A percentile compares a stretch with the other conserved stretches of the same genome.
Evolutionary conservation across 30 jellyfish, hydroid and myxozoan genomes (phyloP).

Genomic region (Chrysaora quinquecirrha): DNA sequence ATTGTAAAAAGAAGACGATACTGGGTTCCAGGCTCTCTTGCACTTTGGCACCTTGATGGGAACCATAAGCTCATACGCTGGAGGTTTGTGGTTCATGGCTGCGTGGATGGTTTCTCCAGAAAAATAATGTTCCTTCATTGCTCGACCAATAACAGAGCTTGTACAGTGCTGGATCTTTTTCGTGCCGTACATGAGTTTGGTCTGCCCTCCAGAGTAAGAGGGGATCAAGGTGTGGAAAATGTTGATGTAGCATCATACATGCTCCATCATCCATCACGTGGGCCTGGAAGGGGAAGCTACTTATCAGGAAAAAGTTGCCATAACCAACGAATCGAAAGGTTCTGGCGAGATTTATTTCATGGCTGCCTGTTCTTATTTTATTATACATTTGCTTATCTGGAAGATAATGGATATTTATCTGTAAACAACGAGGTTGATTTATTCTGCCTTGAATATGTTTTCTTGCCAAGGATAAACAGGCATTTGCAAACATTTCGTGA

Average conservation of each 20-base stretch:
- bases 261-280: slow-evolving; percentile 9
- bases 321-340: slow-evolving; percentile 7
- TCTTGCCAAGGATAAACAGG: slow-evolving; percentile 1
- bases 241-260: slow-evolving; percentile 3
- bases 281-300: slow-evolving; percentile 11
- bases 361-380: neutral
- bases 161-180: neutral
- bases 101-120: slow-evolving; percentile 15
- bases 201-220: neutral
- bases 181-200: neutral
- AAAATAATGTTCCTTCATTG: neutral
- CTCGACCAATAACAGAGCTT: neutral
- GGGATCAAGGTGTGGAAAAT: slow-evolving; percentile 3
- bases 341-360: slow-evolving; percentile 8
- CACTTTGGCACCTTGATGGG: slow-evolving; percentile 46
- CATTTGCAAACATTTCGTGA: neutral
- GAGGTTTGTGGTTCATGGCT: no score
- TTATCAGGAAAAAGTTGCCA: slow-evolving; percentile 9
- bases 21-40: slow-evolving; percentile 29
- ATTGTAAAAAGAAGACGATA: neutral
- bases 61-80: slow-evolving; percentile 16
- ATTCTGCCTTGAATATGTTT: neutral
- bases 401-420: neutral
- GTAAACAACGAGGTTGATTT: neutral
- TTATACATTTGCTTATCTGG: neutral